Conservation (phyloP, 2,113 vertebrate species). For the Cyanocitta stelleri region DNA sequence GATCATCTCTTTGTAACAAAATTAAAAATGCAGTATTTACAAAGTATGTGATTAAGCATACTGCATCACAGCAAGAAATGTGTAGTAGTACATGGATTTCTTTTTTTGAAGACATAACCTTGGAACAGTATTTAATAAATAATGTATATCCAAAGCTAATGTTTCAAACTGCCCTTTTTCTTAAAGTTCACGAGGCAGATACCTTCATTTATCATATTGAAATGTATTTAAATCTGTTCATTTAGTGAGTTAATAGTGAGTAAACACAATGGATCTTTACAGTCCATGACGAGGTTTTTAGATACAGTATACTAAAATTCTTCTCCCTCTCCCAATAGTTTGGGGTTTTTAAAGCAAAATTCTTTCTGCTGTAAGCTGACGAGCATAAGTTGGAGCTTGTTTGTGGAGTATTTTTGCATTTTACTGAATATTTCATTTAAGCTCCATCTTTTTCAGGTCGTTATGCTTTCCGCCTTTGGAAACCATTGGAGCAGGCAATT, state of each 20-base stretch:
- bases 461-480: constrained; percentile 87
- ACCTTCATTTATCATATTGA: not conserved
- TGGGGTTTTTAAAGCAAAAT: not conserved
- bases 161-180: not conserved
- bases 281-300: not conserved
- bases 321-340: not conserved
- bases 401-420: not conserved
- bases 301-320: not conserved
- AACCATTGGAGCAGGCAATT: constrained; percentile 85
- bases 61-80: not conserved
- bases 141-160: not conserved
- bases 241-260: not conserved
- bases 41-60: not conserved
- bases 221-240: not conserved
- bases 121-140: constrained; percentile 29
- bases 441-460: constrained; percentile 75
- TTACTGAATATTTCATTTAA: not conserved
- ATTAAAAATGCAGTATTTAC: not conserved
- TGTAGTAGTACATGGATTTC: not conserved
- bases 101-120: not conserved
- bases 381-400: not conserved
- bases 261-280: not conserved
- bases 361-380: not conserved
- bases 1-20: not conserved
- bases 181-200: not conserved